phyloP scores from a whole-genome alignment of 2,113 vertebrate species.

The Sceloporus tristichus region DNA sequence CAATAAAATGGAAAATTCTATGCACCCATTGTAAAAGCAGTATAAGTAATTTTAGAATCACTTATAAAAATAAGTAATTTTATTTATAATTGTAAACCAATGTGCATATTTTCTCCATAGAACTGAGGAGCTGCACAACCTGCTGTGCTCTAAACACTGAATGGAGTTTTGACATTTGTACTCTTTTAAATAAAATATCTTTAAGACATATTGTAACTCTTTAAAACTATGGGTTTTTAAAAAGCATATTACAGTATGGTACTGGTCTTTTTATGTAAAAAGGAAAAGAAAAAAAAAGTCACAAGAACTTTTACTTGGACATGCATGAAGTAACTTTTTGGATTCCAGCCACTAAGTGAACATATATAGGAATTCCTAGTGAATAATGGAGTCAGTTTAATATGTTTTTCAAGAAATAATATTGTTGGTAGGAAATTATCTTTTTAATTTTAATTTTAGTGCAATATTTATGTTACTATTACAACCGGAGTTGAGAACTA shows the following conservation, averaged over 20 bases:
- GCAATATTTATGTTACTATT: too few relatives aligned
- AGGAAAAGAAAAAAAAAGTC: neutral
- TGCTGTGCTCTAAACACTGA: neutral
- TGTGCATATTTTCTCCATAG: neutral
- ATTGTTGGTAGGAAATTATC: neutral
- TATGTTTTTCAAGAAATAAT: neutral
- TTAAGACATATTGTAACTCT: neutral
- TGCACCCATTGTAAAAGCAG: too few relatives aligned
- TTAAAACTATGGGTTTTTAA: neutral
- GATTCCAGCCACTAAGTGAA: neutral
- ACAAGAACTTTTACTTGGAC: neutral
- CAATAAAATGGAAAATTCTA: too few relatives aligned
- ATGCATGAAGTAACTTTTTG: neutral
- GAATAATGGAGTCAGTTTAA: neutral
- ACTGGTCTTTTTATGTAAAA: neutral
- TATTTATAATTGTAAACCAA: neutral
- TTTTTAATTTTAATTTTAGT: conserved; percentile 33
- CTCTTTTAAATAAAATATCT: neutral
- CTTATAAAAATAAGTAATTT: too few relatives aligned
- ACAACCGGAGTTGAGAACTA: too few relatives aligned
- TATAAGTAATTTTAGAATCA: too few relatives aligned
- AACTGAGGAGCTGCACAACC: neutral
- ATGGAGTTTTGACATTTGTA: neutral
- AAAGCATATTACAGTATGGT: neutral
- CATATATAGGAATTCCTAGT: neutral